These are phyloP conservation scores for Heterodera schachtii DNA, from an alignment of 1,140 invertebrate species.

Conservation along the genomic window DNA sequence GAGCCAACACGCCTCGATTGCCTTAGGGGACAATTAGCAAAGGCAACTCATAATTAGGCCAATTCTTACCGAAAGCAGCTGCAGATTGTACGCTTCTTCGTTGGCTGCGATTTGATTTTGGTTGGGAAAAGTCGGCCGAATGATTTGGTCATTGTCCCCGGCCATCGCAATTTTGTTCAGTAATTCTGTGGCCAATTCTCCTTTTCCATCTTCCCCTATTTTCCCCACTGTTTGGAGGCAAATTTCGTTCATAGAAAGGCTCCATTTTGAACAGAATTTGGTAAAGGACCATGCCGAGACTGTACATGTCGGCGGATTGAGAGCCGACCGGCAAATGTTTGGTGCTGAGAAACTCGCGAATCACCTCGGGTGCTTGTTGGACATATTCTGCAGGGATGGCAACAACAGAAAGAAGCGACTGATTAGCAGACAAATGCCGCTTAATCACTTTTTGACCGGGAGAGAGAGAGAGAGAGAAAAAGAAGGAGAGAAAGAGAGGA, in stretches of 20 bases:
- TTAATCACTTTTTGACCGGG: constrained; percentile 41
- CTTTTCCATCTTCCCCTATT: no score
- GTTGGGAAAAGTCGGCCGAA: constrained; percentile 57
- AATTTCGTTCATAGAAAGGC: constrained; percentile 59
- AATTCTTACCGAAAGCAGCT: constrained; percentile 49
- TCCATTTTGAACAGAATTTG: constrained; percentile 62
- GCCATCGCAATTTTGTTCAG: constrained; percentile 58
- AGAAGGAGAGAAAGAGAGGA: no score
- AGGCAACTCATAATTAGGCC: no score
- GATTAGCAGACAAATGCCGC: no score
- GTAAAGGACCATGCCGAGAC: constrained; percentile 48
- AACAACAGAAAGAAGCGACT: no score
- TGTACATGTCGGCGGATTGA: constrained; percentile 55
- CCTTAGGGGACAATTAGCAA: no score
- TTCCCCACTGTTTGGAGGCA: constrained; percentile 46
- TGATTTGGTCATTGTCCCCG: constrained; percentile 60
- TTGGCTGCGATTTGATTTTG: constrained; percentile 36
- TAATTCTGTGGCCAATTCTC: constrained; percentile 39
- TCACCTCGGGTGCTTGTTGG: constrained; percentile 63
- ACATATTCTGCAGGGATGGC: neutral
- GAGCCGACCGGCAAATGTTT: constrained; percentile 53
- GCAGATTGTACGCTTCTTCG: constrained; percentile 53
- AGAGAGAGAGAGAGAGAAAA: neutral
- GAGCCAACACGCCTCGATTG: no score
- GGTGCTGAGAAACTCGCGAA: constrained; percentile 55